These are phyloP conservation scores for Archaeoteleia sp. DNA, from an alignment of 2,888 invertebrate genomes.

Conservation along the genomic window DNA sequence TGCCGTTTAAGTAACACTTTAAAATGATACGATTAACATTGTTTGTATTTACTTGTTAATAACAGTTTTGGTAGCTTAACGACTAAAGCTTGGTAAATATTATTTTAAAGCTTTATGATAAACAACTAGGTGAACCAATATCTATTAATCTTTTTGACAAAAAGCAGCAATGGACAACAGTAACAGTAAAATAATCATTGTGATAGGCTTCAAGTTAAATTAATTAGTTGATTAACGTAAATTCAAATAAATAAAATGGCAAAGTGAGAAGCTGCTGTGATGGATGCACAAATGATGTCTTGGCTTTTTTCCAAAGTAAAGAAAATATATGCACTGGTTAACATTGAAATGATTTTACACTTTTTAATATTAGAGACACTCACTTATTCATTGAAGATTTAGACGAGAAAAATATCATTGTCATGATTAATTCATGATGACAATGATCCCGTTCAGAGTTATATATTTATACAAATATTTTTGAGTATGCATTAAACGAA, in stretches of 20 bases:
- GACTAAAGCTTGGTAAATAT: conserved; percentile 12
- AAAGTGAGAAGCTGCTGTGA: conserved; percentile 14
- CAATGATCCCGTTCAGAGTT: no score
- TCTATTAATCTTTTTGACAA: conserved; percentile 9
- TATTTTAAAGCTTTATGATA: no score
- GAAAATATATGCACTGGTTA: conserved; percentile 41
- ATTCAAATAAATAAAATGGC: conserved; percentile 19
- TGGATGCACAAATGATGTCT: conserved; percentile 29
- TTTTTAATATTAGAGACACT: conserved; percentile 28
- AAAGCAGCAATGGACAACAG: conserved; percentile 9
- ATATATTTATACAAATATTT: no score
- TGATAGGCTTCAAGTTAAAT: no score
- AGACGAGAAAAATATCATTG: not conserved
- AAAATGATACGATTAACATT: not conserved
- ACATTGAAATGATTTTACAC: conserved; percentile 43
- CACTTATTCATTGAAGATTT: conserved; percentile 12
- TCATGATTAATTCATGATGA: not conserved
- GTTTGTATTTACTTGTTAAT: not conserved
- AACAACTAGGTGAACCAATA: conserved; percentile 8
- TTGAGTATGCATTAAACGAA: no score
- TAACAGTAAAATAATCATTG: conserved; percentile 32
- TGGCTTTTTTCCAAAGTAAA: conserved; percentile 33
- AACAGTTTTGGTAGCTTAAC: conserved; percentile 12
- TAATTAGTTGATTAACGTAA: conserved; percentile 32
- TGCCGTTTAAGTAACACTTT: no score